Evolutionary conservation across 2,797 vertebrate genomes (phyloP), one percentile per base, ranked within the genome.

Genomic region (Esox masquinongy): DNA sequence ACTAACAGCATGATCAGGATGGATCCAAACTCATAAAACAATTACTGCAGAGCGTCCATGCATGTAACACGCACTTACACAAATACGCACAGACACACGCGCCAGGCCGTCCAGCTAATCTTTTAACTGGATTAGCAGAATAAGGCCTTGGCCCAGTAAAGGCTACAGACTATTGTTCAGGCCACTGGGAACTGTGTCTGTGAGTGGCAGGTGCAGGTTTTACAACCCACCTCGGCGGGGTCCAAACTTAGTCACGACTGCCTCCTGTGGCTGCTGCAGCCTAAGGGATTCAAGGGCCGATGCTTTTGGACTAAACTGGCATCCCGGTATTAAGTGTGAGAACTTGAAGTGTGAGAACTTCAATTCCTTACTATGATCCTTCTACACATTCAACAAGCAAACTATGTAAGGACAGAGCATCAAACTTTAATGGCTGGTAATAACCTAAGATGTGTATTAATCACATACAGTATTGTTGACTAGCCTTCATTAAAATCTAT

Each of bases 91-190:
- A 15, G 43, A 51, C 56, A 43, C 34, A 4, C 14, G 56, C 6
- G 1, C 22, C 3, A 14, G 19, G n/a, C 34, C 53, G 31, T 39
- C 5, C 36, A 19, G 8, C 63, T 66, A 73, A 69, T 68, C 68
- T 75, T 39, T 31, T 59, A 49, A 73, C 24, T 49, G 70, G 63
- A 79, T 76, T 63, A 72, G 56, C 16, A 26, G 29, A 50, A 66
- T 43, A 43, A 43, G 22, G 59, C 53, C 66, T 74, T 69, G 56
- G 69, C 81, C 73, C 56, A 70, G 56, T 66, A 63, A n/a, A 1
- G 19, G 39, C 36, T 12, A 74, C 73, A 76, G 64, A 59, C 63
- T 29, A 36, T 63, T 70, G 68, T 43, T 70, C n/a, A 47, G 9
- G 26, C 19, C 36, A 26, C 29, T 74, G 72, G 56, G 67, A 70